Evolutionary conservation across 64 coral and sea anemone species (phyloP).

Genomic region (Stylophora pistillata): DNA sequence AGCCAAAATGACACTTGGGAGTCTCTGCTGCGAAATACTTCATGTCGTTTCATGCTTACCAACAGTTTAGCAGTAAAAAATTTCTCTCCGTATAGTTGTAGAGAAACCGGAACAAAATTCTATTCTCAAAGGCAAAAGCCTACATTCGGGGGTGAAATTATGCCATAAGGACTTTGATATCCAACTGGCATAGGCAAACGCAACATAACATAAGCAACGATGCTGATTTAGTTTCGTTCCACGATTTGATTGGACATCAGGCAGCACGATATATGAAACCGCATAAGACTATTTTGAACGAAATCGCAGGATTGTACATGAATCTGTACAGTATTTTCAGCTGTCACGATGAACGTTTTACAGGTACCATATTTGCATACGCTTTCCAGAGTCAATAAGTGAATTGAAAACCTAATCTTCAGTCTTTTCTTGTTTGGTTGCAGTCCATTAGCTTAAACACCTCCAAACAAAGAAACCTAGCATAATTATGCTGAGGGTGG

Average conservation of each 20-base stretch:
- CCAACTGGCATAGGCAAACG: too few species aligned
- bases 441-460: conserved; percentile 29
- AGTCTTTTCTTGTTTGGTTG: conserved; percentile 11
- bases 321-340: neutral
- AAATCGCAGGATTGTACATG: neutral
- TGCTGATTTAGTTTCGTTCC: neutral
- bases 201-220: neutral
- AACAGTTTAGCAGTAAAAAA: neutral
- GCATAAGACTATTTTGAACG: neutral
- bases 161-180: too few species aligned
- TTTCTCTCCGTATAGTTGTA: neutral
- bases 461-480: conserved; percentile 24
- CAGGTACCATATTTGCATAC: neutral
- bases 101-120: neutral
- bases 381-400: neutral
- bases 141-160: too few species aligned
- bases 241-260: neutral
- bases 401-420: conserved; percentile 14
- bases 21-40: conserved; percentile 18
- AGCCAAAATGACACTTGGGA: neutral
- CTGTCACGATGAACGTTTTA: neutral
- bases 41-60: neutral
- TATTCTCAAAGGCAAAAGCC: too few species aligned
- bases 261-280: neutral
- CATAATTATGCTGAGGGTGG: conserved; percentile 5